Evolutionary conservation across 2,797 vertebrate species (phyloP), one percentile per base, ranked within the genome.

Genomic region (Tapera naevia): DNA sequence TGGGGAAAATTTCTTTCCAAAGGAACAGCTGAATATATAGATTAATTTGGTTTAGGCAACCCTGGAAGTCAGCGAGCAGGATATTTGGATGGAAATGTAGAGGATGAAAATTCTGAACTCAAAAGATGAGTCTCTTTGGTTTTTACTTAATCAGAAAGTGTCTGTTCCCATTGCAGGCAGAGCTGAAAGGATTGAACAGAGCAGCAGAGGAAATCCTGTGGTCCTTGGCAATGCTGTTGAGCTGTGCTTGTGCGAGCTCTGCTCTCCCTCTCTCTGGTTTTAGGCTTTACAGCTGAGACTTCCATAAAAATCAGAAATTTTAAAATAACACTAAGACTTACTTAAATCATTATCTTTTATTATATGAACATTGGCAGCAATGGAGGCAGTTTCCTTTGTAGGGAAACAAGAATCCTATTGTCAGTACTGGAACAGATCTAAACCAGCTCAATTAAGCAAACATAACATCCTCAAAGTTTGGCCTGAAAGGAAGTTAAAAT

Each of bases 371-470:
- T 45, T 96, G 95, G 95, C 94, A 94, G 78, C 65, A 30, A 32
- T 0, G 1, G 50, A 80, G 41, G 60, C 57, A 33, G 86, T 72
- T 94, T 74, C 43, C 75, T 87, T 65, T 7, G 1, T 5, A 25
- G 30, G 57, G 71, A 90, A 88, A 88, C 88, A 92, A 80, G 57
- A 64, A 76, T 93, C 62, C 79, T 58, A 70, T 80, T 93, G 90
- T 91, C 90, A 80, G 69, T 74, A 6, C 84, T 93, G 95, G 90
- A 94, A 90, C 67, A 61, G 89, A 74, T 64, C 84, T 91, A 37
- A 89, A 89, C 15, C 54, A 69, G 81, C 95, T 93, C 94, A 91
- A 94, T 95, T 95, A 94, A 94, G 78, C 91, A 96, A 94, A 89
- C 82, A 89, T 24, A 89, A 90, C 88, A 69, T 87, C 84, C 94